Conservation (phyloP, 2,888 invertebrate species). For the Eupithecia tripunctaria region DNA sequence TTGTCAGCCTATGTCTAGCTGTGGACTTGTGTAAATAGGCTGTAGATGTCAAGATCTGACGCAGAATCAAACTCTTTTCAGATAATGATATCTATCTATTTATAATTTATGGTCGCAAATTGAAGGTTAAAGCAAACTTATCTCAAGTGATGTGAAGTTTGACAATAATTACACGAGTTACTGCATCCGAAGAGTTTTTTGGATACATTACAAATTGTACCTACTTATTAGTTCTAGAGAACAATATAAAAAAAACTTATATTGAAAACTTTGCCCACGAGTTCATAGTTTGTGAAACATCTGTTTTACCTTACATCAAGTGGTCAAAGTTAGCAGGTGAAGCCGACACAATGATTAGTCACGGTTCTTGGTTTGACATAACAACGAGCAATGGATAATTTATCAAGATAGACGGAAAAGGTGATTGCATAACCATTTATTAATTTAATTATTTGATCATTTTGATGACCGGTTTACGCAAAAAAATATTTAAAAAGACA, state of each 20-base stretch:
- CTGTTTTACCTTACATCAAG: background rate
- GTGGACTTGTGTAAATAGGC: background rate
- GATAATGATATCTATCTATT: too few species aligned
- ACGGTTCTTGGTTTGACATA: constrained; percentile 27
- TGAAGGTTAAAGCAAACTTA: too few species aligned
- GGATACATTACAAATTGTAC: background rate
- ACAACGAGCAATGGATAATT: constrained; percentile 4
- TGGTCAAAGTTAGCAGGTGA: constrained; percentile 20
- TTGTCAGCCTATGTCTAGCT: background rate
- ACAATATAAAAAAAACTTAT: background rate
- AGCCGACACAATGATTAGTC: constrained; percentile 24
- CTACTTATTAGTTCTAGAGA: background rate
- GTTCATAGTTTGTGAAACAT: background rate
- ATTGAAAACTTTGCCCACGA: background rate
- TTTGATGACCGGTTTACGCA: constrained; percentile 1
- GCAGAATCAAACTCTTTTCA: too few species aligned
- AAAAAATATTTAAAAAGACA: background rate
- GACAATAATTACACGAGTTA: too few species aligned
- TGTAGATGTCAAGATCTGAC: too few species aligned
- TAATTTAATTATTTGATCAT: constrained; percentile 16
- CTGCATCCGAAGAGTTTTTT: too few species aligned
- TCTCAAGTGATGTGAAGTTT: too few species aligned
- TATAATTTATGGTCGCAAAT: too few species aligned
- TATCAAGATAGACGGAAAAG: constrained; percentile 17
- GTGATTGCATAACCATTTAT: constrained; percentile 17